These are phyloP conservation scores for Nymphalis io DNA, from an alignment of 1,140 invertebrate genomes.

Conservation along the genomic window DNA sequence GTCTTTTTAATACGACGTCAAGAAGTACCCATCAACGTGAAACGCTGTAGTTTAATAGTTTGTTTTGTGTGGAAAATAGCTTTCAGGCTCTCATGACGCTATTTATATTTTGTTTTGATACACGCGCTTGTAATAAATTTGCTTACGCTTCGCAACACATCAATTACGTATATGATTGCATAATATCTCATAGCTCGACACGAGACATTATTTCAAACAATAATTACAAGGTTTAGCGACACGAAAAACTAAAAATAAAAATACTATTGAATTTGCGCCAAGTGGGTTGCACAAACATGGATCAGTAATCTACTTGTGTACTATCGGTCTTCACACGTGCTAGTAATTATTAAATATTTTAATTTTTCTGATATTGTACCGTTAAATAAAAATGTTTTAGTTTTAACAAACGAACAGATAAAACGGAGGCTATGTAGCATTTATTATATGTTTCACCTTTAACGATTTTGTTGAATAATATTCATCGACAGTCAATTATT, in stretches of 20 bases:
- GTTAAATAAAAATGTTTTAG: slow-evolving; percentile 11
- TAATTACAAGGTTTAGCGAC: slow-evolving; percentile 40
- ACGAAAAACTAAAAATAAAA: slow-evolving; percentile 54
- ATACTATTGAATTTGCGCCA: slow-evolving; percentile 57
- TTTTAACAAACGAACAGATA: slow-evolving; percentile 6
- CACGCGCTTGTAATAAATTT: slow-evolving; percentile 4
- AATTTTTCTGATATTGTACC: slow-evolving; percentile 2
- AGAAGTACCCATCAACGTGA: slow-evolving; percentile 38
- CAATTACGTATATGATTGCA: not conserved
- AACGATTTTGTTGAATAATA: slow-evolving; percentile 60
- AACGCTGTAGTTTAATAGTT: slow-evolving; percentile 42
- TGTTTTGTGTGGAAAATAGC: slow-evolving; percentile 52
- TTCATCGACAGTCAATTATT: slow-evolving; percentile 57
- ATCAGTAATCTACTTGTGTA: slow-evolving; percentile 41
- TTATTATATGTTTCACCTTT: slow-evolving; percentile 26
- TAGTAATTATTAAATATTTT: slow-evolving; percentile 26
- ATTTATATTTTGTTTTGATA: not conserved
- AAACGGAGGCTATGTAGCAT: not conserved
- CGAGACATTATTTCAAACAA: slow-evolving; percentile 11
- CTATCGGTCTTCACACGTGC: slow-evolving; percentile 15
- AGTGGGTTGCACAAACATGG: slow-evolving; percentile 48
- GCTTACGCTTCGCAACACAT: not conserved
- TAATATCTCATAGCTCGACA: not conserved
- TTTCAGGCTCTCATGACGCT: slow-evolving; percentile 1
- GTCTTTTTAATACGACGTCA: slow-evolving; percentile 35